phyloP scores from a whole-genome alignment of 1,140 invertebrate genomes.

The Apis cerana region DNA sequence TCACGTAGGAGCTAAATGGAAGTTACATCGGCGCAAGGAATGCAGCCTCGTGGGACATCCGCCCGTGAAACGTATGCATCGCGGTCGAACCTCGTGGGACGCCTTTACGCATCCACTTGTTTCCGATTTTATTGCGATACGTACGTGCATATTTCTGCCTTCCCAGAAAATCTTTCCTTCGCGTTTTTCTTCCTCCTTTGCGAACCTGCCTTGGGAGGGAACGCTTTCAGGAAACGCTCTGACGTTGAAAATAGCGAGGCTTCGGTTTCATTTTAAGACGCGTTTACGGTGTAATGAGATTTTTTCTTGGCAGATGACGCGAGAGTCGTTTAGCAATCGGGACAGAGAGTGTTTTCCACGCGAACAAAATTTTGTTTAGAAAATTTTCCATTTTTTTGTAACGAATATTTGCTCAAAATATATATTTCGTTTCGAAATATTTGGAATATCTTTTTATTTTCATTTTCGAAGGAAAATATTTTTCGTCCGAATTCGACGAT shows the following conservation, averaged over 20 bases:
- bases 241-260: neutral
- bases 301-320: neutral
- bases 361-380: too few species aligned
- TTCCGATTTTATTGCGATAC: slow-evolving; percentile 24
- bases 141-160: neutral
- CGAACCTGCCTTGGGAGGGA: neutral
- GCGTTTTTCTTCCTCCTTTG: neutral
- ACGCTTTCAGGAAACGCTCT: neutral
- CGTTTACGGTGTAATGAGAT: neutral
- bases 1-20: slow-evolving; percentile 51
- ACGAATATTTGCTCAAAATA: too few species aligned
- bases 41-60: slow-evolving; percentile 41
- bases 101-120: slow-evolving; percentile 38
- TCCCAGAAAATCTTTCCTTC: slow-evolving; percentile 10
- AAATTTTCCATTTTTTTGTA: too few species aligned
- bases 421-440: too few species aligned
- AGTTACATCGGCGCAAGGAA: slow-evolving; percentile 25
- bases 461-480: too few species aligned
- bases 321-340: neutral
- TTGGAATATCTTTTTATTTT: too few species aligned
- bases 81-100: slow-evolving; percentile 47
- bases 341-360: neutral
- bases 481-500: too few species aligned
- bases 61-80: slow-evolving; percentile 50
- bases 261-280: neutral